phyloP scores from a whole-genome alignment of 1,140 invertebrate species.

The Drosophila suzukii region DNA sequence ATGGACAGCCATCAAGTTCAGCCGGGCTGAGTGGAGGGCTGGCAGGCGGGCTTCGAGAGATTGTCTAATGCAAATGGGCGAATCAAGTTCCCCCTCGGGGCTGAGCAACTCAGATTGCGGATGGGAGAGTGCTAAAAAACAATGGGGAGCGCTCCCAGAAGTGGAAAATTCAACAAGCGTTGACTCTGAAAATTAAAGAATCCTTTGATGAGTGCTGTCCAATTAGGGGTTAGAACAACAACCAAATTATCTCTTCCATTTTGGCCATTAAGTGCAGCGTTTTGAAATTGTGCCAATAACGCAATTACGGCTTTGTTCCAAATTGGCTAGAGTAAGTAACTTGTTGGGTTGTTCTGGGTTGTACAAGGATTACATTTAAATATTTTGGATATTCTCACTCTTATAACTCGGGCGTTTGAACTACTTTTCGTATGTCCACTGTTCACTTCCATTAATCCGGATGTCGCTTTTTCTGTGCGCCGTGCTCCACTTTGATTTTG shows the following conservation, averaged over 20 bases:
- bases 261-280: conserved; percentile 31
- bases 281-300: conserved; percentile 15
- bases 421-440: conserved; percentile 34
- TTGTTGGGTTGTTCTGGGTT: no score
- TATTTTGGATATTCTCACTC: not conserved
- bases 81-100: conserved; percentile 57
- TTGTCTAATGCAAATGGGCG: conserved; percentile 59
- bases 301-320: not conserved
- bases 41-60: conserved; percentile 26
- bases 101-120: conserved; percentile 40
- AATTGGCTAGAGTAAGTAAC: not conserved
- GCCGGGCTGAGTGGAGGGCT: conserved; percentile 1
- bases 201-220: conserved; percentile 40
- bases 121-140: conserved; percentile 33
- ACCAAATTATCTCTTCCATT: conserved; percentile 17
- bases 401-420: not conserved
- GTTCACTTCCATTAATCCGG: conserved; percentile 61
- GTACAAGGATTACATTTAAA: no score
- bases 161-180: conserved; percentile 42
- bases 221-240: conserved; percentile 47
- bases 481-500: conserved; percentile 68
- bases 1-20: conserved; percentile 27
- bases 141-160: conserved; percentile 31
- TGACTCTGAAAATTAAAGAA: conserved; percentile 47
- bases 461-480: conserved; percentile 38